Evolutionary conservation across 2,113 vertebrate genomes (phyloP).

Genomic region (Entelurus aequoreus): DNA sequence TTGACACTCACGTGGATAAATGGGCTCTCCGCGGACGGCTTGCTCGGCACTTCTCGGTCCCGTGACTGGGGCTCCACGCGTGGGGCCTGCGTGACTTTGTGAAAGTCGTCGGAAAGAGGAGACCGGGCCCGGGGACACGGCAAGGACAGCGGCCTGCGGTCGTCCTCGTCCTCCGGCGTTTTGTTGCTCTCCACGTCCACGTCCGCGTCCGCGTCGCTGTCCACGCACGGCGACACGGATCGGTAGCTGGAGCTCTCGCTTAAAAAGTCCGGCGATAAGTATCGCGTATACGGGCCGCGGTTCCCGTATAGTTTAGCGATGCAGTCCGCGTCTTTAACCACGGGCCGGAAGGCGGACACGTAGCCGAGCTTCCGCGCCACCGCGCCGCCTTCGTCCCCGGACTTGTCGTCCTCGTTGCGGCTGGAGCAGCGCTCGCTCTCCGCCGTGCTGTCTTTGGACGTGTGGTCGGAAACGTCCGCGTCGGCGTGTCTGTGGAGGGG

Average conservation of each 20-base stretch:
- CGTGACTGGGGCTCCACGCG: conserved; percentile 59
- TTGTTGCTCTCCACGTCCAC: conserved; percentile 91
- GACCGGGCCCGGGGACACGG: conserved; percentile 63
- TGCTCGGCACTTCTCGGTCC: conserved; percentile 65
- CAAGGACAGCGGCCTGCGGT: conserved; percentile 59
- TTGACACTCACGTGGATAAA: conserved; percentile 57
- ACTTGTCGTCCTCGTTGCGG: conserved; percentile 79
- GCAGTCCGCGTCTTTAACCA: conserved; percentile 89
- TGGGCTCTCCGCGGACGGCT: conserved; percentile 65
- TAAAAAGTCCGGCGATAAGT: conserved; percentile 86
- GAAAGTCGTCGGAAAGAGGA: conserved; percentile 52
- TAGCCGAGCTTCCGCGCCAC: conserved; percentile 80
- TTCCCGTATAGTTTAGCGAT: conserved; percentile 92
- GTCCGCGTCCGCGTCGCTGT: conserved; percentile 89
- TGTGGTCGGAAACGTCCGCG: conserved; percentile 68
- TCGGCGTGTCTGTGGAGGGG: conserved; percentile 70
- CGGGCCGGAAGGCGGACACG: conserved; percentile 91
- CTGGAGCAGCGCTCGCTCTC: conserved; percentile 81
- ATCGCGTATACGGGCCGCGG: conserved; percentile 74
- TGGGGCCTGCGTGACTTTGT: conserved; percentile 43
- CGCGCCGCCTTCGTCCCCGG: conserved; percentile 75
- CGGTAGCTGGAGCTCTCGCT: conserved; percentile 92
- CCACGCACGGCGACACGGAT: conserved; percentile 85
- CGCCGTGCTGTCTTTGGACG: conserved; percentile 71
- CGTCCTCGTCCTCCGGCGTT: conserved; percentile 80